These are phyloP conservation scores for Nephrotoma appendiculata DNA, from an alignment of 2,888 invertebrate species.

Conservation along the genomic window DNA sequence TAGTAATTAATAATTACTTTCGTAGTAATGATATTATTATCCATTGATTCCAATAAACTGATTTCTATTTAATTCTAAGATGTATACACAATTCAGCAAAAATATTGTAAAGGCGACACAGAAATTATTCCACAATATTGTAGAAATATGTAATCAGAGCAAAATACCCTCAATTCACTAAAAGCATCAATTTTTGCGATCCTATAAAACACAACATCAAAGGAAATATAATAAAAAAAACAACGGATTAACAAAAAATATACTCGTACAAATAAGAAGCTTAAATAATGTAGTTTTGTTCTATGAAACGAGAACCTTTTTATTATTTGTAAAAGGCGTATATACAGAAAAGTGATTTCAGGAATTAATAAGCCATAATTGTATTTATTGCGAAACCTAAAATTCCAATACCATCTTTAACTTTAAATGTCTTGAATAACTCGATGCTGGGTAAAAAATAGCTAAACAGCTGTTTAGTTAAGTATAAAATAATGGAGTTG, in stretches of 20 bases:
- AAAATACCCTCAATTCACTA: neutral
- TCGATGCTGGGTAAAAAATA: too few relatives aligned
- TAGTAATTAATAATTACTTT: too few relatives aligned
- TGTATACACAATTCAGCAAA: neutral
- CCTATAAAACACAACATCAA: neutral
- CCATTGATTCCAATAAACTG: too few relatives aligned
- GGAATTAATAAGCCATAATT: too few relatives aligned
- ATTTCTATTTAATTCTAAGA: too few relatives aligned
- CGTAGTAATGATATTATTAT: too few relatives aligned
- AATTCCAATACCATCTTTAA: too few relatives aligned
- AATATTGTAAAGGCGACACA: neutral
- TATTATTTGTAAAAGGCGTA: neutral
- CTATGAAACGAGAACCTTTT: neutral
- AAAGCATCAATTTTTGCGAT: neutral
- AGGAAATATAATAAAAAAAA: neutral
- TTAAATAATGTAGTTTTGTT: neutral
- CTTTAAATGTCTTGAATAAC: too few relatives aligned
- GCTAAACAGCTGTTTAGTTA: too few relatives aligned
- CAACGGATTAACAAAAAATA: neutral
- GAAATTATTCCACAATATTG: neutral
- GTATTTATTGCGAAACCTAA: too few relatives aligned
- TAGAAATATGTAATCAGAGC: neutral
- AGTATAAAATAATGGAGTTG: too few relatives aligned
- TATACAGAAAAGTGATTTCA: too few relatives aligned
- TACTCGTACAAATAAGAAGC: neutral